phyloP scores from a whole-genome alignment of 2,113 vertebrate genomes.

The Alosa alosa region DNA sequence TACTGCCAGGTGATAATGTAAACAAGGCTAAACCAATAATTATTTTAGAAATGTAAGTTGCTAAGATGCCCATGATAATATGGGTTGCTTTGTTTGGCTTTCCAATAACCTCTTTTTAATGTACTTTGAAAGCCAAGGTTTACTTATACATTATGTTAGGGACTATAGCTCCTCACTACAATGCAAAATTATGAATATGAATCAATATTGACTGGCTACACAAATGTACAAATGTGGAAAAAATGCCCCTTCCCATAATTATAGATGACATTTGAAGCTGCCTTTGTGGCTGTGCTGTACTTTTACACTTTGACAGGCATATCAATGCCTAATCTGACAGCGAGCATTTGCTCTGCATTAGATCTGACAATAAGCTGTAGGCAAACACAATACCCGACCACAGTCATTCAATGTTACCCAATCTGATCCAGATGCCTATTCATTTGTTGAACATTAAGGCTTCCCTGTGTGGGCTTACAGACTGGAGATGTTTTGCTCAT shows the following conservation, averaged over 20 bases:
- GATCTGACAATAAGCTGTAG: constrained; percentile 64
- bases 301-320: neutral
- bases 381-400: constrained; percentile 55
- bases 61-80: too few species aligned
- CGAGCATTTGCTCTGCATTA: constrained; percentile 47
- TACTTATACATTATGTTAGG: too few species aligned
- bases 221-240: neutral
- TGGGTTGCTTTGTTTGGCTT: too few species aligned
- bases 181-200: neutral
- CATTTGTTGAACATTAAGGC: constrained; percentile 29
- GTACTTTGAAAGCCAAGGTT: too few species aligned
- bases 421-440: constrained; percentile 40
- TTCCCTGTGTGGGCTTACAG: constrained; percentile 33
- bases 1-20: too few species aligned
- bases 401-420: constrained; percentile 59
- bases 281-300: neutral
- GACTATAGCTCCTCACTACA: neutral
- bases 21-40: too few species aligned
- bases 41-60: too few species aligned
- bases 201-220: neutral
- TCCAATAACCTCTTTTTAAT: too few species aligned
- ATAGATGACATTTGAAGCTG: neutral
- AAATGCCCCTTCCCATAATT: neutral
- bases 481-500: constrained; percentile 1
- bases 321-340: constrained; percentile 8